Evolutionary conservation across 1,140 invertebrate genomes (phyloP), one percentile per base, ranked within the genome.

Genomic region (Cryptotermes secundus): DNA sequence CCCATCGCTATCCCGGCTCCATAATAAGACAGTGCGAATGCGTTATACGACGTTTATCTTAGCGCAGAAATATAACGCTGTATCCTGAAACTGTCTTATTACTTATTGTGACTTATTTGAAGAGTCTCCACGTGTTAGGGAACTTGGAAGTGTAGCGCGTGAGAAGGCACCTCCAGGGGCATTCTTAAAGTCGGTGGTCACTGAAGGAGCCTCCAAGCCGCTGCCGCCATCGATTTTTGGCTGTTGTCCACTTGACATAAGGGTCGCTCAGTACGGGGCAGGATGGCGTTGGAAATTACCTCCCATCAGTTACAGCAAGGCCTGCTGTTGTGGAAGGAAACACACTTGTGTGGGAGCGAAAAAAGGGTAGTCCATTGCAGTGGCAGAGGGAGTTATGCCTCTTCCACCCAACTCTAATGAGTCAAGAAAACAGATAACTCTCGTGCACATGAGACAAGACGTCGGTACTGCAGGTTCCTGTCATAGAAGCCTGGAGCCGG

Each of bases 321-420:
- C 26, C 26, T 72, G n/a, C 59, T 72, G 59, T 72, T 72, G 59
- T 72, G 59, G n/a, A 72, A 72, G n/a, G 59, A 72, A 72, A 72
- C 59, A 14, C 59, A 10, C 59, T 72, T 72, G 31, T 31, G 14
- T n/a, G 59, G n/a, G 2, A 14, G 45, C 3, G 45, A 19, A 22
- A 22, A 22, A 31, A 72, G n/a, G 14, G 59, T 6, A 72, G 59
- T 72, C 59, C 59, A 31, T 31, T 72, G 59, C 59, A 72, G 59
- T n/a, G 45, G 59, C n/a, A 26, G 14, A 26, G 59, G 31, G n/a
- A 72, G 26, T 72, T n/a, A 72, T 72, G 59, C 59, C 59, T 72
- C 59, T 9, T 72, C 59, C n/a, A 14, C 14, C 9, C 26, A 16
- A 72, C 59, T 59, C 53, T 72, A 72, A 72, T 31, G 59, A 72